Evolutionary conservation across 1,140 invertebrate species (phyloP), one percentile per base, ranked within the genome.

Genomic region (Thaumetopoea pityocampa): DNA sequence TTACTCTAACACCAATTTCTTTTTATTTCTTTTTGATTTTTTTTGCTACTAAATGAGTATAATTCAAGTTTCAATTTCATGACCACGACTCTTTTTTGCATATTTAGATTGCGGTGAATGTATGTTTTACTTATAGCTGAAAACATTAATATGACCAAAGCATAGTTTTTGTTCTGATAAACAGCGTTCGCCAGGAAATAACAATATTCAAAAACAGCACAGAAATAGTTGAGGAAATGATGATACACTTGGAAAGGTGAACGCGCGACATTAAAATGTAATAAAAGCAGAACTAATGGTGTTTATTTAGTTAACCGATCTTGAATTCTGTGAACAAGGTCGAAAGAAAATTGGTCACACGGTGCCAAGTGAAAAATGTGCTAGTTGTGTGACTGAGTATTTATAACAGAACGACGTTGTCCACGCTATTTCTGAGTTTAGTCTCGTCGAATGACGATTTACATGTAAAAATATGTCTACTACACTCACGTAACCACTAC

Each of bases 281-380:
- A 26, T 24, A 26, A 34, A n/a, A 26, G 30, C 33, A 36, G 29
- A 42, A 35, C 33, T 30, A 26, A 37, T 45, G 36, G 32, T 54
- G 40, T 44, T 19, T 27, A 41, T 57, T 36, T 42, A 34, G 37
- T 27, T 48, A 52, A 23, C 43, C 47, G 52, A 55, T 68, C 55
- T 62, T 55, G 51, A 51, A 53, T 60, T 53, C 48, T 47, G 26
- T 48, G 29, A 16, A 16, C 67, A 74, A 79, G 66, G 71, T 64
- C 56, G 47, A 51, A 32, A 61, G 64, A 54, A 68, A 69, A 61
- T 57, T 58, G 51, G 51, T 56, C 50, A 51, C 41, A 33, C 37
- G 45, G 42, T 37, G 50, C 58, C 49, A 55, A 60, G 55, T 61
- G 49, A 69, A 66, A 62, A 55, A 60, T 58, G 52, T 59, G 45